These are phyloP conservation scores for Strix occidentalis DNA, from an alignment of 2,797 vertebrate genomes.

Conservation along the genomic window DNA sequence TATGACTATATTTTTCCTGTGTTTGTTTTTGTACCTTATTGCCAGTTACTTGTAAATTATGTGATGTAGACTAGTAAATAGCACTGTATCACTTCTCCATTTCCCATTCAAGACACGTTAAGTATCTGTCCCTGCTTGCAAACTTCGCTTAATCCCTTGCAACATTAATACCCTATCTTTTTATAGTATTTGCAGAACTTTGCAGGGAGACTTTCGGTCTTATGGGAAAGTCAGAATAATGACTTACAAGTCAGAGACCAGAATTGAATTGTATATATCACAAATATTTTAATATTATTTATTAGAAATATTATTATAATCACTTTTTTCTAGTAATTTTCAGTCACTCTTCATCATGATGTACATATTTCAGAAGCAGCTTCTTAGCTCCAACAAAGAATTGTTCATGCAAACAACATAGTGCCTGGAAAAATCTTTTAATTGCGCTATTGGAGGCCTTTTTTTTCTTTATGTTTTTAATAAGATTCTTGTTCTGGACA, in stretches of 20 bases:
- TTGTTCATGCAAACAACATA: background rate
- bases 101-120: conserved; percentile 5
- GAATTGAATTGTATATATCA: background rate
- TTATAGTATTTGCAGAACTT: background rate
- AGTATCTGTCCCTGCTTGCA: background rate
- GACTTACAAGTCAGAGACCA: background rate
- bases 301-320: background rate
- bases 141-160: background rate
- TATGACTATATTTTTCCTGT: background rate
- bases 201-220: background rate
- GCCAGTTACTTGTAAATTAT: background rate
- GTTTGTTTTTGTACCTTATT: background rate
- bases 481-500: background rate
- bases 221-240: background rate
- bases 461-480: background rate
- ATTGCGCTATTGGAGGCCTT: background rate
- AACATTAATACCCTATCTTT: background rate
- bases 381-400: background rate
- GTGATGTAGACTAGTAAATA: background rate
- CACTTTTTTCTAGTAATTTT: background rate
- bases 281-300: background rate
- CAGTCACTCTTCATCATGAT: background rate
- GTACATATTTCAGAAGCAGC: background rate
- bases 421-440: background rate
- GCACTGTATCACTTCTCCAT: background rate